Evolutionary conservation across 2,113 vertebrate genomes (phyloP), one percentile per base, ranked within the genome.

Genomic region (Tyto alba): DNA sequence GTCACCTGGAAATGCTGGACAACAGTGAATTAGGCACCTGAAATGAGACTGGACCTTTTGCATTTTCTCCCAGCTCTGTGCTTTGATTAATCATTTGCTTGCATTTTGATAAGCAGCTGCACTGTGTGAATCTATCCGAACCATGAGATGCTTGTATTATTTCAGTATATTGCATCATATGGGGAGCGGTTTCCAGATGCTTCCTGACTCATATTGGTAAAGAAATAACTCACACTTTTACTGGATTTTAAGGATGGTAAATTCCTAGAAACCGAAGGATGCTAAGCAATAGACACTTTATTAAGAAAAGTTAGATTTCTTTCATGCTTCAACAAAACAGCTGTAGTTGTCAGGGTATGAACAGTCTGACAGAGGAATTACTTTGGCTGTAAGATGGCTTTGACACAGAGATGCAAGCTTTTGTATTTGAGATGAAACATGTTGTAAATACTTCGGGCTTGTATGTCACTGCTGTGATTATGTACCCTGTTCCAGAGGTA

Each of bases 21-120:
- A 85, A 57, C 11, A 71, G 53, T 83, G 62, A 92, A 78, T 85
- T 69, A 60, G 50, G 48, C 17, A 57, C 47, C 29, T 83, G 55
- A 84, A 80, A 87, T 36, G 14, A 62, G 48, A 68, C 50, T 17
- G 5, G 19, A 64, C 34, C 10, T 91, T 78, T 76, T 79, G 29
- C 25, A 59, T 79, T 81, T 90, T 90, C 13, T 85, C 36, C 11
- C 7, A 67, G 36, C 7, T 78, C 23, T 90, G n/a, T 77, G 53
- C 32, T 92, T 77, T 89, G 71, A 87, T 94, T 92, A 68, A 84
- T 90, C 11, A 2, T 59, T 80, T 81, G 21, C 45, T 75, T 91
- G 48, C 50, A 76, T 92, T 95, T 89, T 73, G 76, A 89, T 78
- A 73, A 94, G 66, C 80, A 90, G 64, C 56, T 96, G 50, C 57